A percentile compares a stretch with the other conserved stretches of the same genome.
Evolutionary conservation across 2,113 vertebrate species (phyloP).

Genomic region (Lamprotornis superbus): DNA sequence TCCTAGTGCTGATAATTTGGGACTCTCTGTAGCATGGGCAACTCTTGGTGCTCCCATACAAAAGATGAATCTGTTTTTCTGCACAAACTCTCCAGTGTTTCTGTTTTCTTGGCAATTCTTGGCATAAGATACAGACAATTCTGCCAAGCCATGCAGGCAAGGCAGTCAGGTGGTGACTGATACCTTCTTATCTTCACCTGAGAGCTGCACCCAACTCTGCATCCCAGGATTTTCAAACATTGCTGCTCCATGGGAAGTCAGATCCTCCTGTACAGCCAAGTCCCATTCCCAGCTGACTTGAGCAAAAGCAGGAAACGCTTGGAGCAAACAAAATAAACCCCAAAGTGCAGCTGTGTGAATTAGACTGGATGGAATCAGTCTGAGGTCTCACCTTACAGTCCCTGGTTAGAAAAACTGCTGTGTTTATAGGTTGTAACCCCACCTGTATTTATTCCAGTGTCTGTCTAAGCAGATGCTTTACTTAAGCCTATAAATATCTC

Average conservation of each 20-base stretch:
- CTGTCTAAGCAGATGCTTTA: background rate
- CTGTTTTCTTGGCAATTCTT: background rate
- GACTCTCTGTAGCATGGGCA: background rate
- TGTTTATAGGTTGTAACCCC: background rate
- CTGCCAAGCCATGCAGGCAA: background rate
- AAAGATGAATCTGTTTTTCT: background rate
- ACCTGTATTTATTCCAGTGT: background rate
- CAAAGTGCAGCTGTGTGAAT: background rate
- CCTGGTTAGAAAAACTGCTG: background rate
- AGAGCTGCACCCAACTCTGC: background rate
- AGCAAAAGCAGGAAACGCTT: background rate
- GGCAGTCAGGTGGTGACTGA: background rate
- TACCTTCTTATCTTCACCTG: background rate
- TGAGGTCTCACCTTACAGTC: background rate
- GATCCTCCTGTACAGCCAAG: background rate
- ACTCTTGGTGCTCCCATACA: background rate
- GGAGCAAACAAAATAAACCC: background rate
- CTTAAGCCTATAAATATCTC: background rate
- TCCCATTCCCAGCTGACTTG: background rate
- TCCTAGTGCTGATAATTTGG: background rate
- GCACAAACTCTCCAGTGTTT: background rate
- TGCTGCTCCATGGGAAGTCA: background rate
- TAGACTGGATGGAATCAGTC: background rate
- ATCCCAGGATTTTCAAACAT: background rate
- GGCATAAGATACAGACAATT: background rate